phyloP scores from a whole-genome alignment of 2,888 invertebrate species.

The Phengaris alcon region DNA sequence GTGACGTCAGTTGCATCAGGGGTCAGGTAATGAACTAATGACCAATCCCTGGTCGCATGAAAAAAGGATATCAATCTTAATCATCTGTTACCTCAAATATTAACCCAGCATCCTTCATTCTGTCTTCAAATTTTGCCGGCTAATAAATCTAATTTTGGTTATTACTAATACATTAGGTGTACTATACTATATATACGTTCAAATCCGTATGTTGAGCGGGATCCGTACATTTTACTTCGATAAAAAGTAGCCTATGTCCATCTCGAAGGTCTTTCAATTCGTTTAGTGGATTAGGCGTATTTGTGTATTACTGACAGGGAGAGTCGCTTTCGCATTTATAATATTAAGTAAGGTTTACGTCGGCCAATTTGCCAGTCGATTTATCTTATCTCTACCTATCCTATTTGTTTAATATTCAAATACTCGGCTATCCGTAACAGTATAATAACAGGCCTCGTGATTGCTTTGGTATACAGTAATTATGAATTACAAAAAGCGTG shows the following conservation, averaged over 20 bases:
- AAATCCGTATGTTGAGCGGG: neutral
- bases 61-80: constrained; percentile 69
- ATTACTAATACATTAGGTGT: constrained; percentile 20
- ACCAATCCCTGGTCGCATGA: constrained; percentile 55
- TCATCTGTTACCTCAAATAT: constrained; percentile 56
- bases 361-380: constrained; percentile 51
- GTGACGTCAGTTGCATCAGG: constrained; percentile 52
- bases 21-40: constrained; percentile 64
- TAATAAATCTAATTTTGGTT: constrained; percentile 37
- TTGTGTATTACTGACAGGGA: neutral
- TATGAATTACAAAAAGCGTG: constrained; percentile 72
- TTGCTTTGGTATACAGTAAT: constrained; percentile 70
- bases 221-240: neutral
- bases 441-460: constrained; percentile 74
- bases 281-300: neutral
- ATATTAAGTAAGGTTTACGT: constrained; percentile 33
- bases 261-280: no score
- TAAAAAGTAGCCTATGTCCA: constrained; percentile 10
- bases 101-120: constrained; percentile 36
- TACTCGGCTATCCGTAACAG: constrained; percentile 66
- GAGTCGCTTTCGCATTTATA: neutral
- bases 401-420: constrained; percentile 61
- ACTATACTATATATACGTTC: no score
- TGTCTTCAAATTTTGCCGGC: constrained; percentile 32
- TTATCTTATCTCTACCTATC: constrained; percentile 47